Percentiles rank a stretch among this genome's conserved stretches.
Conservation (phyloP, 1,140 invertebrate genomes). For the Mamestra configurata region DNA sequence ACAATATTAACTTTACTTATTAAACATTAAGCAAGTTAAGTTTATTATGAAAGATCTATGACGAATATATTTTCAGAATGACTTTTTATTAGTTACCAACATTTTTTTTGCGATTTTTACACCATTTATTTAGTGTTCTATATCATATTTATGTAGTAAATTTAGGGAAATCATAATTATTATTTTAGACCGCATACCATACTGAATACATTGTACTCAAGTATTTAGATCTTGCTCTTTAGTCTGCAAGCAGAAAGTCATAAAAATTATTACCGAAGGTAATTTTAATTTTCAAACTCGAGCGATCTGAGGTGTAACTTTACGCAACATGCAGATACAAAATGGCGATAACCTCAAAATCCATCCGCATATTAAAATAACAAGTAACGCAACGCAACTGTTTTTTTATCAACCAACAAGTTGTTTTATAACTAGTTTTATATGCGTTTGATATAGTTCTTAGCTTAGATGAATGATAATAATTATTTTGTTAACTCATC, state of each 20-base stretch:
- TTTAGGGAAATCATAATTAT: no score
- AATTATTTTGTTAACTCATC: not conserved
- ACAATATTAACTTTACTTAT: not conserved
- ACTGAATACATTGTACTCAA: not conserved
- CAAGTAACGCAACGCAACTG: conserved; percentile 53
- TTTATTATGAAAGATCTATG: no score
- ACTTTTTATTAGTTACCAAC: no score
- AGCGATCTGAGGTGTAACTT: conserved; percentile 17
- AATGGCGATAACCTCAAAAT: conserved; percentile 68
- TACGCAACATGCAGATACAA: conserved; percentile 41
- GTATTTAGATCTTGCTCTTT: not conserved
- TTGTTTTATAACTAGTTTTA: conserved; percentile 3
- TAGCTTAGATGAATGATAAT: not conserved
- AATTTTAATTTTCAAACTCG: conserved; percentile 7
- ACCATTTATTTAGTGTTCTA: no score
- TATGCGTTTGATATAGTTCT: not conserved
- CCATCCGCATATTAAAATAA: conserved; percentile 67
- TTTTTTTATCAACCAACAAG: conserved; percentile 4
- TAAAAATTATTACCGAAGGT: not conserved
- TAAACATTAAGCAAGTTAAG: no score
- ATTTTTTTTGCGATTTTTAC: no score
- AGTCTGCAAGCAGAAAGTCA: conserved; percentile 1
- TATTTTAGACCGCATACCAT: not conserved
- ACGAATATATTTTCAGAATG: no score
- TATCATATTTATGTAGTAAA: no score